These are phyloP conservation scores for Lepidurus arcticus DNA, from an alignment of 1,140 invertebrate genomes.

Conservation along the genomic window DNA sequence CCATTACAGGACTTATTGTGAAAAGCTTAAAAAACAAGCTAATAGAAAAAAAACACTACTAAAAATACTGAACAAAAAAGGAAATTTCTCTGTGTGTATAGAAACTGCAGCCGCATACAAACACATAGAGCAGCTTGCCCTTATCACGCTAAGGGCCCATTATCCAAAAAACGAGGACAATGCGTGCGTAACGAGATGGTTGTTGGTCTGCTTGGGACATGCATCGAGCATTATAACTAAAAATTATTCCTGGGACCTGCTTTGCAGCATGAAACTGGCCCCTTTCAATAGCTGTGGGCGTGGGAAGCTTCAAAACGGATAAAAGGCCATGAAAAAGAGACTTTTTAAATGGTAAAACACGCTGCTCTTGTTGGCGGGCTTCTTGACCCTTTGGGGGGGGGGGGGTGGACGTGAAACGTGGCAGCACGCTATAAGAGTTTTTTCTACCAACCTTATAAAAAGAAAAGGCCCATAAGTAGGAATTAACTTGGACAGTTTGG, in stretches of 20 bases:
- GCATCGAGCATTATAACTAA: neutral
- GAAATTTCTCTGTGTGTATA: too few species aligned
- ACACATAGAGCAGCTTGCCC: neutral
- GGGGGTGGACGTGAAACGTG: neutral
- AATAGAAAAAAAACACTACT: too few species aligned
- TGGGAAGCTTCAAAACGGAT: neutral
- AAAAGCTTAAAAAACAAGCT: too few species aligned
- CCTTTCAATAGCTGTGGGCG: neutral
- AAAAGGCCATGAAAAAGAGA: neutral
- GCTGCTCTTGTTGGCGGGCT: neutral
- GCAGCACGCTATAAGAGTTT: neutral
- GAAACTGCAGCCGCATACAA: too few species aligned
- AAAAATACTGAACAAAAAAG: too few species aligned
- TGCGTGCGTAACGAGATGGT: constrained; percentile 18
- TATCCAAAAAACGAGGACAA: constrained; percentile 8
- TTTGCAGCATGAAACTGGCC: neutral
- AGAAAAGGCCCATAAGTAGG: neutral
- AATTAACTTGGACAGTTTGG: constrained; percentile 15
- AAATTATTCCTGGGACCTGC: neutral
- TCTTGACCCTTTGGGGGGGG: neutral
- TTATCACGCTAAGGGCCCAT: constrained; percentile 13
- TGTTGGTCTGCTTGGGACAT: neutral
- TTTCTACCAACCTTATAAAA: neutral
- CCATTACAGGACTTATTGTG: too few species aligned
- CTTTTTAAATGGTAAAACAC: neutral